phyloP scores from a whole-genome alignment of 2,888 invertebrate species.

The Metacarcinus magister region DNA sequence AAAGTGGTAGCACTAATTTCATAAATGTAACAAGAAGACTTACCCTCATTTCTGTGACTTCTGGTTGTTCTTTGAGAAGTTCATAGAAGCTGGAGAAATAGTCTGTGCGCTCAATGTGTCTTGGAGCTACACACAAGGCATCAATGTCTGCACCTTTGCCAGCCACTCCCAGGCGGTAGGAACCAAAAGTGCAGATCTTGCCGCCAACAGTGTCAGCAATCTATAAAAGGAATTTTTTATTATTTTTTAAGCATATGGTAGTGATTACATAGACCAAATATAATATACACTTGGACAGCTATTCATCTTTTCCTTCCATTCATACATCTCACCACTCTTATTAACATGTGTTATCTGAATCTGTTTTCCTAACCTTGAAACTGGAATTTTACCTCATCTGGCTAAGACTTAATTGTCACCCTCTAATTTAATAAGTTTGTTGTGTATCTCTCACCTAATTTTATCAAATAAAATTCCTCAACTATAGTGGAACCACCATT shows the following conservation, averaged over 20 bases:
- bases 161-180: slow-evolving; percentile 96
- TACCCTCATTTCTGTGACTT: slow-evolving; percentile 93
- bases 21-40: slow-evolving; percentile 83
- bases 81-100: slow-evolving; percentile 98
- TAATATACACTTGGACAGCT: neutral
- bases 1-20: neutral
- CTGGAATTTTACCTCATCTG: no score
- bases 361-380: no score
- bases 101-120: slow-evolving; percentile 96
- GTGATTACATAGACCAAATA: neutral
- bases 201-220: slow-evolving; percentile 91
- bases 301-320: neutral
- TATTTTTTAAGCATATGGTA: neutral
- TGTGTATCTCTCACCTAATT: no score
- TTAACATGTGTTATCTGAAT: neutral
- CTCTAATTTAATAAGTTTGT: no score
- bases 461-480: no score
- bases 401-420: no score
- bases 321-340: neutral
- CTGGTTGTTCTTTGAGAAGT: slow-evolving; percentile 92
- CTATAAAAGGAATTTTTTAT: slow-evolving; percentile 63
- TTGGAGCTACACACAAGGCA: slow-evolving; percentile 98
- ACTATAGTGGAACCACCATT: no score
- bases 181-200: slow-evolving; percentile 99
- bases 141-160: slow-evolving; percentile 99